A percentile compares a stretch with the other conserved stretches of the same genome.
These are phyloP conservation scores for Peromyscus leucopus DNA, from an alignment of 2,113 vertebrate genomes.

Conservation along the genomic window DNA sequence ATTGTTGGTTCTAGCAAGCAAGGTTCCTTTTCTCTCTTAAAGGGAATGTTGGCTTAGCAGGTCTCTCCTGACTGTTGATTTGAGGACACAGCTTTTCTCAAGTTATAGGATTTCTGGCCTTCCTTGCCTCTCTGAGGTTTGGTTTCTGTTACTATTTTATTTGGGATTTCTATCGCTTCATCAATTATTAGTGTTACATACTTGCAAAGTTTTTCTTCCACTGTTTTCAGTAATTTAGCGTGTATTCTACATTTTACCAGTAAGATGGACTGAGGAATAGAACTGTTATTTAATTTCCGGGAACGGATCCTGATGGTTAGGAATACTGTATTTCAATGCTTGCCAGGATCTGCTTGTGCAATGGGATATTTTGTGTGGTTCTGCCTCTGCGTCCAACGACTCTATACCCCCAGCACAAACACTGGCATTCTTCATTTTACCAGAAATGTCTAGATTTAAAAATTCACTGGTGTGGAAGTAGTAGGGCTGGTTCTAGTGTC, in stretches of 20 bases:
- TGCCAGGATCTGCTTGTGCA: not conserved
- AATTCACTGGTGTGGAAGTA: not conserved
- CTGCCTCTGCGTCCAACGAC: rapidly evolving
- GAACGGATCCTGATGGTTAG: not conserved
- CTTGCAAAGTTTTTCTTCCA: not conserved
- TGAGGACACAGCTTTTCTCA: not conserved
- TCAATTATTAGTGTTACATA: not conserved
- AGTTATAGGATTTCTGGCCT: not conserved
- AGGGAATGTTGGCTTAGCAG: not conserved
- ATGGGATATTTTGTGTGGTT: not conserved
- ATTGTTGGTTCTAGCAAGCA: too few relatives aligned
- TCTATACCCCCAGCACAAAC: not conserved
- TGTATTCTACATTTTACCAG: not conserved
- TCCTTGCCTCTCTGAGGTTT: not conserved
- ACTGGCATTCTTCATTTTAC: not conserved
- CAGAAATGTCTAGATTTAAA: not conserved
- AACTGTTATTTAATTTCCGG: not conserved
- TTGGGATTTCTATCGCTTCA: not conserved
- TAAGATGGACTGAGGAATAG: not conserved
- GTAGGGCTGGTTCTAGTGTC: not conserved
- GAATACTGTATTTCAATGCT: not conserved
- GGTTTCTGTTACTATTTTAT: constrained; percentile 3
- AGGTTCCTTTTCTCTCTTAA: not conserved
- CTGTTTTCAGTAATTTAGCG: not conserved
- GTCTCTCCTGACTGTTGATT: not conserved